Evolutionary conservation across 2,888 invertebrate genomes (phyloP).

Genomic region (Lacanobia wlatinum): DNA sequence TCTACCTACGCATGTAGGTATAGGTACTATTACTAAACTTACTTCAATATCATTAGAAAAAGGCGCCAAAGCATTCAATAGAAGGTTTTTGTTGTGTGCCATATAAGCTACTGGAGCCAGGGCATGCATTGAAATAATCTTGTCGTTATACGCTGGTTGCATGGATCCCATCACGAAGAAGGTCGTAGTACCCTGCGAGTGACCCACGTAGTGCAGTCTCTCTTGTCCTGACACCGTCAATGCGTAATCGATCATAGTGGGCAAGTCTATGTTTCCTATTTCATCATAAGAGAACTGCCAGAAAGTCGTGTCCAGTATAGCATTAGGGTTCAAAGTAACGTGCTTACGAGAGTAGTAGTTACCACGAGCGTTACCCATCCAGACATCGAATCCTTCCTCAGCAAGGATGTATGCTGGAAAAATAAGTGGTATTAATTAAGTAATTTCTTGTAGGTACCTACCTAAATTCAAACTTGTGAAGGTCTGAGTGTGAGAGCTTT

Average conservation of each 20-base stretch:
- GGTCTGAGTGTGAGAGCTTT: too few relatives aligned
- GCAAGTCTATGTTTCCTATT: constrained; percentile 94
- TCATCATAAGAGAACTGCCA: constrained; percentile 96
- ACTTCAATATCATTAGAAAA: constrained; percentile 84
- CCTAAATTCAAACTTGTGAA: too few relatives aligned
- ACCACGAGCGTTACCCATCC: constrained; percentile 96
- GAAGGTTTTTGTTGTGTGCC: constrained; percentile 88
- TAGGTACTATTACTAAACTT: constrained; percentile 60
- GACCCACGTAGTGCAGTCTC: constrained; percentile 94
- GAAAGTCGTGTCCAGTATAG: constrained; percentile 82
- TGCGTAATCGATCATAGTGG: constrained; percentile 94
- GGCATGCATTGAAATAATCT: constrained; percentile 92
- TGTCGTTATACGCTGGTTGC: constrained; percentile 92
- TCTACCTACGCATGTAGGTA: too few relatives aligned
- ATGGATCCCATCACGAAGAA: constrained; percentile 93
- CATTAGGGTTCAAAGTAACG: constrained; percentile 79
- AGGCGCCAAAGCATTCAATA: constrained; percentile 84
- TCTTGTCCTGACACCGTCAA: constrained; percentile 89
- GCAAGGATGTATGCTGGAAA: constrained; percentile 88
- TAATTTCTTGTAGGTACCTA: too few relatives aligned
- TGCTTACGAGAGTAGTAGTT: constrained; percentile 92
- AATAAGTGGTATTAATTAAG: neutral
- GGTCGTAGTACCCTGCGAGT: constrained; percentile 93
- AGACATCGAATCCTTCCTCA: constrained; percentile 94
- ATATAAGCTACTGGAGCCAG: constrained; percentile 93